Percentiles rank a stretch among this genome's conserved stretches.
phyloP scores from a whole-genome alignment of 2,797 vertebrate genomes.

The Stomatorhinus walkeri region DNA sequence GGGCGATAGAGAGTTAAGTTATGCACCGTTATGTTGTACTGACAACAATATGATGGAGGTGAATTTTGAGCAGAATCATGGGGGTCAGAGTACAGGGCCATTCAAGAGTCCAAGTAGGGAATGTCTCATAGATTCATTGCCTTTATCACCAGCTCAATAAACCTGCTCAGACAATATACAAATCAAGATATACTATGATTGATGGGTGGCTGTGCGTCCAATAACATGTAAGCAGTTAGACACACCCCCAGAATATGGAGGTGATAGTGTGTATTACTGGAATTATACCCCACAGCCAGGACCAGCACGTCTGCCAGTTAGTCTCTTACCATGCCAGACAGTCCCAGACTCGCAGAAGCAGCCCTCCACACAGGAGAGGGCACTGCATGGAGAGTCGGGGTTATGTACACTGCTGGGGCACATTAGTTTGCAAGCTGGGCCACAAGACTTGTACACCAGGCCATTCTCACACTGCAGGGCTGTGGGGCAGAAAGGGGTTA shows the following conservation, averaged over 20 bases:
- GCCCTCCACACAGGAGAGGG: conserved; percentile 73
- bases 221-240: background rate
- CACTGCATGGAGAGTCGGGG: conserved; percentile 54
- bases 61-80: background rate
- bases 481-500: conserved; percentile 35
- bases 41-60: background rate
- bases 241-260: background rate
- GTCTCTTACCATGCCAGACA: conserved; percentile 62
- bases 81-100: background rate
- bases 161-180: background rate
- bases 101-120: background rate
- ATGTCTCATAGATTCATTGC: background rate
- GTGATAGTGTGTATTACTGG: background rate
- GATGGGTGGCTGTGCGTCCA: background rate
- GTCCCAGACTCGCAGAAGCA: conserved; percentile 76
- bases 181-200: background rate
- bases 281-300: background rate
- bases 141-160: conserved; percentile 19
- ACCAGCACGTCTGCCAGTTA: background rate
- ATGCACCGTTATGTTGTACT: background rate
- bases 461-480: conserved; percentile 83
- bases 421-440: conserved; percentile 63
- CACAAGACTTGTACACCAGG: conserved; percentile 74
- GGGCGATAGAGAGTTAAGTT: background rate
- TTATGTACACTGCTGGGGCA: conserved; percentile 54